Evolutionary conservation across 2,888 invertebrate genomes (phyloP), one percentile per base, ranked within the genome.

Genomic region (Drosophila quinaria): DNA sequence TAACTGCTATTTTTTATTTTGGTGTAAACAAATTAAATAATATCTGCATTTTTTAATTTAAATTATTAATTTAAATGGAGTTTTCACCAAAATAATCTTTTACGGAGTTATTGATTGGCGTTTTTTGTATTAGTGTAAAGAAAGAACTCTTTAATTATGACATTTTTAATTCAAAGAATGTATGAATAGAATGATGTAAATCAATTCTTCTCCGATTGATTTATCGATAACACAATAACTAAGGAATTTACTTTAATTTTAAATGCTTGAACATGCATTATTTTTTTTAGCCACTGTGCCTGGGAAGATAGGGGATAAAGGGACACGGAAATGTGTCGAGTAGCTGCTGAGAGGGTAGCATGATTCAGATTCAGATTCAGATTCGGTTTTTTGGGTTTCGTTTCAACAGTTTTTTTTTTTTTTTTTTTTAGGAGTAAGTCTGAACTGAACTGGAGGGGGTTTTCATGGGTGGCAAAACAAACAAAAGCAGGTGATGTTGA

Each of bases 401-500:
- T 25, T 25, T 15, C 19, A 2, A 33, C 15, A 4, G 6, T 17
- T 19, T 22, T 46, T 11, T 33, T 10, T n/a, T 10, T 13, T 0
- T 5, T n/a, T 35, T 10, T 35, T 33, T 31, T 22, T 22, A 41
- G 41, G 15, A 13, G 35, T 11, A 33, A 44, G 11, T 44, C 17
- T 31, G 51, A 35, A 3, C 33, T 35, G 50, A 33, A 17, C 19
- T 29, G 29, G 11, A 9, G 44, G 35, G 42, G 49, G 10, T 25
- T 29, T 29, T 25, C 56, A 35, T 59, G 65, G 52, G 42, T 66
- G 49, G 29, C 41, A 56, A 77, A 73, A 73, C 69, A 72, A 77
- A 74, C 72, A 78, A 69, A 71, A 70, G 75, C 88, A 88, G 89
- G 87, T 88, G 89, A 85, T 72, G 85, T 74, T 89, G 88, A 88